These are phyloP conservation scores for Cremastinae sp. DNA, from an alignment of 2,888 invertebrate species.

Conservation along the genomic window DNA sequence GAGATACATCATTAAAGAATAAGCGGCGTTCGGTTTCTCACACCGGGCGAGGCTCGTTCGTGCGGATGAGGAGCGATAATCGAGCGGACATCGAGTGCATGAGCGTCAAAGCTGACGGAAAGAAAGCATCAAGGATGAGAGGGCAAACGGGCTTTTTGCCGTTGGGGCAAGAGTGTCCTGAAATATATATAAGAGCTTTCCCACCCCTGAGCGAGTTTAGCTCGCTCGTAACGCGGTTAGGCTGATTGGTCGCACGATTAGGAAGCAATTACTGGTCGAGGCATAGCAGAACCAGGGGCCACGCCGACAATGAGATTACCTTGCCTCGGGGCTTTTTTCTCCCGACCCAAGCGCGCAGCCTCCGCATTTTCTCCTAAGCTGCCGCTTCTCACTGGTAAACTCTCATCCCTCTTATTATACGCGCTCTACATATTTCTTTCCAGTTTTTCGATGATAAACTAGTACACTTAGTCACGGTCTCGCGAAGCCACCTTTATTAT, in stretches of 20 bases:
- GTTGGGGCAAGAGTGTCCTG: constrained; percentile 31
- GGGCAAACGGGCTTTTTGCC: constrained; percentile 32
- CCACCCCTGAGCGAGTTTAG: constrained; percentile 54
- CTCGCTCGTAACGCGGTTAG: constrained; percentile 64
- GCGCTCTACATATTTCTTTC: not conserved
- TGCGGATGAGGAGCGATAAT: constrained; percentile 1
- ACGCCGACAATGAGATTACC: constrained; percentile 68
- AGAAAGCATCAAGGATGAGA: constrained; percentile 48
- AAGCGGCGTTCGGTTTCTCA: constrained; percentile 55
- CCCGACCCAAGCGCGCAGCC: constrained; percentile 47
- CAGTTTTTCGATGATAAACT: too few species aligned
- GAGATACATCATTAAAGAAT: constrained; percentile 63
- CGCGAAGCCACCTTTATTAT: too few species aligned
- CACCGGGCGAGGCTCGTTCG: constrained; percentile 39
- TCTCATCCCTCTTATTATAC: not conserved
- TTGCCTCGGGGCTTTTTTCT: constrained; percentile 62
- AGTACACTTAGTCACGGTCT: too few species aligned
- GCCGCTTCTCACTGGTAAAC: constrained; percentile 16
- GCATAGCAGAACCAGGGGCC: not conserved
- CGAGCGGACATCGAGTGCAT: constrained; percentile 26
- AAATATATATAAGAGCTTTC: constrained; percentile 43
- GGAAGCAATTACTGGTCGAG: constrained; percentile 68
- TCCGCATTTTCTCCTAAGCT: constrained; percentile 62
- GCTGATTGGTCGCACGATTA: constrained; percentile 71
- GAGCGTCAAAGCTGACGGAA: constrained; percentile 49